phyloP scores from a whole-genome alignment of 2,888 invertebrate genomes.

The Parnassius glacialis region DNA sequence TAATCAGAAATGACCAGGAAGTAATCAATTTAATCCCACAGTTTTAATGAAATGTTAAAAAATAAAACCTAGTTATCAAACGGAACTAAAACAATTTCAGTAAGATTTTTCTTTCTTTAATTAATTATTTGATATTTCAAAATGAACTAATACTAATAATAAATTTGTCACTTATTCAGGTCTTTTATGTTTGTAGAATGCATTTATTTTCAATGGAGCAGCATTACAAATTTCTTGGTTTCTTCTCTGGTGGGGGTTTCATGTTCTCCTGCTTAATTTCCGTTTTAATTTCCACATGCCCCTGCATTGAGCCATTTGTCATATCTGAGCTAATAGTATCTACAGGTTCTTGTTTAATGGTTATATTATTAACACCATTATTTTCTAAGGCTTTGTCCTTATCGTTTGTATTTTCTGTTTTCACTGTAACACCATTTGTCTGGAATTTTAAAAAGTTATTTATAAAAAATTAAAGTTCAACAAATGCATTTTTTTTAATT shows the following conservation, averaged over 20 bases:
- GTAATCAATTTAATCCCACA: no score
- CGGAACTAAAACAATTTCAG: no score
- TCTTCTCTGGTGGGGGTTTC: constrained; percentile 94
- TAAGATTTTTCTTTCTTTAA: no score
- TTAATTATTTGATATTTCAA: no score
- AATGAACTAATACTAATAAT: no score
- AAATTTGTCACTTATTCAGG: no score
- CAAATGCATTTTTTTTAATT: no score
- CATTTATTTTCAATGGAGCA: no score
- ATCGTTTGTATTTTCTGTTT: constrained; percentile 67
- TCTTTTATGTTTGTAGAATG: no score
- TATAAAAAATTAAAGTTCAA: background rate
- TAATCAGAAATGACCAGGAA: no score
- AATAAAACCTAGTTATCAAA: no score
- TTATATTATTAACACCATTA: constrained; percentile 55
- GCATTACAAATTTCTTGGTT: constrained; percentile 79
- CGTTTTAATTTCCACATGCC: constrained; percentile 82
- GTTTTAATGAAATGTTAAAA: no score
- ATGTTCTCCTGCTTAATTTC: constrained; percentile 87
- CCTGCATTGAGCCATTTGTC: constrained; percentile 66
- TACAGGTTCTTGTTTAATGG: constrained; percentile 74
- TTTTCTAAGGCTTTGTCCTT: constrained; percentile 67
- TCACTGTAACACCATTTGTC: constrained; percentile 69
- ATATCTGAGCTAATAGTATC: constrained; percentile 69
- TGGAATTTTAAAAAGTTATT: constrained; percentile 31